Evolutionary conservation across 2,113 vertebrate genomes (phyloP).

Genomic region (Silurus meridionalis): DNA sequence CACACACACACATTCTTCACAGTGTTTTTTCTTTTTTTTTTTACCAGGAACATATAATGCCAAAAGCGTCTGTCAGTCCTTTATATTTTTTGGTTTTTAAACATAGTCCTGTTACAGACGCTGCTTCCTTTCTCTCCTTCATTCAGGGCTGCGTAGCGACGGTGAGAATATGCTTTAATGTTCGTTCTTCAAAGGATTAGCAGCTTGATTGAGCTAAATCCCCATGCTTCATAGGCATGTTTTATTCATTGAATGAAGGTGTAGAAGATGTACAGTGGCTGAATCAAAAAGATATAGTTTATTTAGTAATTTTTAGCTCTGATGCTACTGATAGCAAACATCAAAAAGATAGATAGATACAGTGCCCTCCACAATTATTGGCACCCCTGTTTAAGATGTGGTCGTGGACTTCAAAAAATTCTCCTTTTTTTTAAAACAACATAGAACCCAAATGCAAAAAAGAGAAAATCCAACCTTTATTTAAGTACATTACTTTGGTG

Average conservation of each 20-base stretch:
- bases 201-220: conserved; percentile 23
- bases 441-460: no score
- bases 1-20: conserved; percentile 3
- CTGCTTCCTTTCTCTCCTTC: conserved; percentile 8
- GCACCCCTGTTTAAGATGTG: no score
- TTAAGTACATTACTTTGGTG: no score
- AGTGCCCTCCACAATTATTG: no score
- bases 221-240: conserved; percentile 18
- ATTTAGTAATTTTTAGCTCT: neutral
- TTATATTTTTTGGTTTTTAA: neutral
- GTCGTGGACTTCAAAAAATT: no score
- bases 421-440: no score
- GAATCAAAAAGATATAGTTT: neutral
- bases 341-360: neutral
- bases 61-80: conserved; percentile 4
- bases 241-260: conserved; percentile 43
- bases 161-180: conserved; percentile 44
- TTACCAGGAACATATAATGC: neutral
- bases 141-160: conserved; percentile 14
- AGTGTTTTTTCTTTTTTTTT: neutral
- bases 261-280: neutral
- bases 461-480: no score
- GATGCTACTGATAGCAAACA: conserved; percentile 1
- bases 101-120: conserved; percentile 19
- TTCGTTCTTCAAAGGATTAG: conserved; percentile 52